These are phyloP conservation scores for Xylota sylvarum DNA, from an alignment of 2,888 invertebrate genomes.

Conservation along the genomic window DNA sequence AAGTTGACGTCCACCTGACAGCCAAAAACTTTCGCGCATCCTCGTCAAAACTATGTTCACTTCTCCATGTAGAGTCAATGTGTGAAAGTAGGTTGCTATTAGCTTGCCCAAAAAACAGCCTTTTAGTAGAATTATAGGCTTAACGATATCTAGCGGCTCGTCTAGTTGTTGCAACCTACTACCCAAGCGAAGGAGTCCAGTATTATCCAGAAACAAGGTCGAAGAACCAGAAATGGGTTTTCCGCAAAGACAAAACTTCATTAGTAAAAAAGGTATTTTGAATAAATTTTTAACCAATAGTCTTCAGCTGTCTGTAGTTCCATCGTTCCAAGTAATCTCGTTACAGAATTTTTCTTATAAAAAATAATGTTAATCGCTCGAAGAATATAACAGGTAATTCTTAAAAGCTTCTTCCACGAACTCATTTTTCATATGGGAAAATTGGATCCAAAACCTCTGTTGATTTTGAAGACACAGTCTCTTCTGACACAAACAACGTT, in stretches of 20 bases:
- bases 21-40: constrained; percentile 29
- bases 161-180: too few species aligned
- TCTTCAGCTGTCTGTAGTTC: constrained; percentile 31
- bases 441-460: background rate
- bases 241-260: background rate
- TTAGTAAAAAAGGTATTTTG: too few species aligned
- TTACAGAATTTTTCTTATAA: background rate
- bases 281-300: constrained; percentile 33
- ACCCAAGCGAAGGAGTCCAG: too few species aligned
- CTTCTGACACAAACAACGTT: background rate
- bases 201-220: too few species aligned
- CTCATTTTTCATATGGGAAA: constrained; percentile 8
- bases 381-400: constrained; percentile 1
- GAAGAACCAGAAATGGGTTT: too few species aligned
- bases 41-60: constrained; percentile 25
- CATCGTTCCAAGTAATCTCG: constrained; percentile 22
- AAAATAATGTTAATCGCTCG: background rate
- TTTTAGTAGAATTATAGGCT: constrained; percentile 37
- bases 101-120: too few species aligned
- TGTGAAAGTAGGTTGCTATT: constrained; percentile 3
- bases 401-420: constrained; percentile 12
- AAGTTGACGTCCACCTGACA: too few species aligned
- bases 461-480: background rate
- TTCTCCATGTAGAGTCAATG: constrained; percentile 31
- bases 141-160: background rate